Base-by-base conservation (phyloP, 1,140 invertebrate species). In the Melanaphis sacchari region DNA sequence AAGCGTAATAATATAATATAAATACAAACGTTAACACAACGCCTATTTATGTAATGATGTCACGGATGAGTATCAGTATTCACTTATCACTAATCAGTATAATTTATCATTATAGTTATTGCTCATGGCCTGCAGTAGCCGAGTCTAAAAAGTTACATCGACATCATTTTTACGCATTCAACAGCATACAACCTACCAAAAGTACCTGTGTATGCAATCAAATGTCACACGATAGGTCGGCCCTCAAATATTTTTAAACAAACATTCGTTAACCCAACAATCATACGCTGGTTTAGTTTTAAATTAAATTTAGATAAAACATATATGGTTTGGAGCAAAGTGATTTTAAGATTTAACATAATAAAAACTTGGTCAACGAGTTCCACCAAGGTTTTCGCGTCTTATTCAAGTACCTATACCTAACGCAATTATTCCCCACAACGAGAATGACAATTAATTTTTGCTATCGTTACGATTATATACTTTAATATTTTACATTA, bases 311-410 rank as follows among this genome's bases (percentile, higher is more conserved):
- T 49, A 87, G 31, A 87, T 31, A 6, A 87, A 87, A 49, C 43
- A 18, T 18, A n/a, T 40, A 26, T 26, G 24, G 41, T 46, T 87
- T 87, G 15, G 18, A 87, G 9, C 1, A 5, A 15, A 76, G 87
- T 49, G 87, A 49, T 49, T 88, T 88, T 46, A 26, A 88, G 85
- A 89, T 89, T 89, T 89, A 52, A 89, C 46, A 89, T 38, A 52
- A 52, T 52, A 24, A 52, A 89, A 89, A 89, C 87, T 89, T 52
- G 87, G 43, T 36, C 26, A 89, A 89, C 87, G 31, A 89, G 87
- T 89, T 89, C 46, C 87, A 24, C 46, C 87, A 89, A 89, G 87
- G 87, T 89, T 89, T n/a, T 89, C 43, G 22, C 36, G 22, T 52
- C 46, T 52, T 89, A 76, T 76, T 76, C 59, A n/a, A 76, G 59